Evolutionary conservation across 2,797 vertebrate species (phyloP), one percentile per base, ranked within the genome.

Genomic region (Gadopsis marmoratus): DNA sequence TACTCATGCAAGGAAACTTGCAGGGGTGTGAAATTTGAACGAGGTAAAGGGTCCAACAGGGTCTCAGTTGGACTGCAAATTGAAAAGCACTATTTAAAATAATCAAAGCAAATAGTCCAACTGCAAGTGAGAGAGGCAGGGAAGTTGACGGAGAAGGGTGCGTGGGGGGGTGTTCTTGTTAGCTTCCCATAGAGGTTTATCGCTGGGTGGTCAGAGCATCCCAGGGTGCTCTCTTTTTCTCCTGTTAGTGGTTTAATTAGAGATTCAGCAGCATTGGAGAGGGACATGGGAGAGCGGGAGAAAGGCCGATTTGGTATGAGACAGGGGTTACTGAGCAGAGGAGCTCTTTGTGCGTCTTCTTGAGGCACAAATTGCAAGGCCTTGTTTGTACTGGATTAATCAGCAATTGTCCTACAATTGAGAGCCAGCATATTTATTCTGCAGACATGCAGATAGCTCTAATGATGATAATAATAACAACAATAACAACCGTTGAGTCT

Each of bases 381-480:
- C 84, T 89, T 89, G 84, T 91, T 93, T 89, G 84, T 85, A 71
- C 81, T 64, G 90, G 85, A 89, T 91, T 92, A 92, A 93, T 93
- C 88, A 87, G 83, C 85, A 85, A 85, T 82, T 76, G 78, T 87
- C 82, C 83, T 71, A 74, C 78, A 91, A 82, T 77, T 53, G 78
- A 84, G 72, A 78, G 80, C 56, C 4, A 13, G 78, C 83, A 88
- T 90, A 94, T 92, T 93, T 93, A 90, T 91, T 90, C 88, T 76
- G 83, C 90, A 87, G 87, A 85, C 85, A 85, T 74, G 79, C 84
- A 81, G 90, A 89, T 87, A 88, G 83, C 84, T 33, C 86, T 92
- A 91, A 91, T 87, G 90, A 93, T 91, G 90, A 89, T 94, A 85
- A 93, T 92, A 91, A 93, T 89, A 93, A 91, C 73, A 86, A 83